Base-by-base conservation (phyloP, 1,140 invertebrate species). In the Armadillidium nasatum region DNA sequence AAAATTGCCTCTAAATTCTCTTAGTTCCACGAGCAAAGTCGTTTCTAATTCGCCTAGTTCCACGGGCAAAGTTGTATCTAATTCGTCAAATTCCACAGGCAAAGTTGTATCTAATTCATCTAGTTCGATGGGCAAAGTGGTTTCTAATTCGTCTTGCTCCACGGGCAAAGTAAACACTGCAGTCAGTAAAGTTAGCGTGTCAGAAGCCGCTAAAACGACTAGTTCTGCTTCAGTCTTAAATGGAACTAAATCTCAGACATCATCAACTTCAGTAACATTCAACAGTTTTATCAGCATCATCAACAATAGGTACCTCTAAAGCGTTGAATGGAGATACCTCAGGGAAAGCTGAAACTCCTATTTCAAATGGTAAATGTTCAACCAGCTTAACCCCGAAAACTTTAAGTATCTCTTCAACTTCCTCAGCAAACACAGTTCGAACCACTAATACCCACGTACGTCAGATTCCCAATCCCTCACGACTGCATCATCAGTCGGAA, bases 381-480 rank as follows among this genome's bases (percentile, higher is more conserved):
- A 67, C 7, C 33, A 19, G 33, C 7, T 15, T 45, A 13, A 66
- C 78, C 19, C 50, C 75, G 10, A 70, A 60, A 21, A 71, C 76
- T 13, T 44, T 54, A 19, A 77, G 54, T 50, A 23, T 60, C 73
- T 54, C 46, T 33, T 43, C 75, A 22, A 15, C 54, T 10, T 73
- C 66, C 7, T 54, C 50, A 22, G 60, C 70, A n/a, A 74, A 77
- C 15, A 73, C 73, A 7, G 69, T 81, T 15, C 71, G 80, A 22
- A 75, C 77, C 54, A 81, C 80, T 54, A 81, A 81, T 75, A 78
- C 80, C 22, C 78, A 77, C 46, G 80, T 81, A 11, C 23, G 81
- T 60, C 81, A 82, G 76, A 82, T 82, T 73, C 81, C 81, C n/a
- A 80, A 82, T 73, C 81, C 81, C 7, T 78, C 81, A 22, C 75